Evolutionary conservation across 2,797 vertebrate genomes (phyloP).

Genomic region (Discoglossus pictus): DNA sequence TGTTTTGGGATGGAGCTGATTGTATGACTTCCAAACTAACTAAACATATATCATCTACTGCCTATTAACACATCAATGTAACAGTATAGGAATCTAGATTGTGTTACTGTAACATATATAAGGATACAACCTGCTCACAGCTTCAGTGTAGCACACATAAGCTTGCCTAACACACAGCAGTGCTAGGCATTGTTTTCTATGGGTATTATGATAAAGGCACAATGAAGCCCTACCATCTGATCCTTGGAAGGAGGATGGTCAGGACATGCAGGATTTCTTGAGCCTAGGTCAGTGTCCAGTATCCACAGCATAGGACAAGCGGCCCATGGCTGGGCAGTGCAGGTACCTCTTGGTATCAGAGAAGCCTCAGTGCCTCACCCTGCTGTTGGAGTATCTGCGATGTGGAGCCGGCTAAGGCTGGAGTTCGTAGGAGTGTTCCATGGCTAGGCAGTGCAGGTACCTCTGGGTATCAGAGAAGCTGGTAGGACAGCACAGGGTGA

Average conservation of each 20-base stretch:
- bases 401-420: conserved; percentile 56
- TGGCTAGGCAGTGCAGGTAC: too few relatives aligned
- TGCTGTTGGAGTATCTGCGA: conserved; percentile 68
- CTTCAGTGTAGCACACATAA: too few relatives aligned
- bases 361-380: conserved; percentile 92
- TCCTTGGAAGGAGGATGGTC: conserved; percentile 98
- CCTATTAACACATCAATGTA: too few relatives aligned
- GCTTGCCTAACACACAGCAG: too few relatives aligned
- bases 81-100: too few relatives aligned
- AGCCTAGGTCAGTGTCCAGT: conserved; percentile 91
- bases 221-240: conserved; percentile 87
- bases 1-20: too few relatives aligned
- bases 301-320: conserved; percentile 91
- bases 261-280: conserved; percentile 98
- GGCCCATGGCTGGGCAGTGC: conserved; percentile 87
- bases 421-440: conserved; percentile 51
- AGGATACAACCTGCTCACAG: too few relatives aligned
- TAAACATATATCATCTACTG: too few relatives aligned
- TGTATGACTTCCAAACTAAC: too few relatives aligned
- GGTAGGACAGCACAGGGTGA: conserved; percentile 52
- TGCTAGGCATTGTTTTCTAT: too few relatives aligned
- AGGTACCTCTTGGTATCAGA: conserved; percentile 97
- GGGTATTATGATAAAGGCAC: too few relatives aligned
- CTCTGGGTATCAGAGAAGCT: conserved; percentile 42
- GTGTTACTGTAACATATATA: too few relatives aligned